Evolutionary conservation across 2,797 vertebrate genomes (phyloP).

Genomic region (Coregonus suidteri): DNA sequence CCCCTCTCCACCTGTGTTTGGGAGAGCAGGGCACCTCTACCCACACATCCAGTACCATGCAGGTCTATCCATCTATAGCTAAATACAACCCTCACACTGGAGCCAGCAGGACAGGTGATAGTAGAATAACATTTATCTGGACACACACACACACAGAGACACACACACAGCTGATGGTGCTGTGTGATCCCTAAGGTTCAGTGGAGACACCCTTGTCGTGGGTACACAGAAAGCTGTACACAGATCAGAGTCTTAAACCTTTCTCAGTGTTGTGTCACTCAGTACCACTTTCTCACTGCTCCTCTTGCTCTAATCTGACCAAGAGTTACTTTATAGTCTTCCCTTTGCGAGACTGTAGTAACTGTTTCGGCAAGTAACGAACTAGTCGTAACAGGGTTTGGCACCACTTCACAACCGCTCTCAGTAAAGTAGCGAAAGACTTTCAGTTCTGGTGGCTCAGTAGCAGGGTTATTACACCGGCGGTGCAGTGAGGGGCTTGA

Average conservation of each 20-base stretch:
- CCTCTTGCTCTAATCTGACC: slow-evolving; percentile 60
- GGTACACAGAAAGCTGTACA: slow-evolving; percentile 69
- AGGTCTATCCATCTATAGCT: slow-evolving; percentile 34
- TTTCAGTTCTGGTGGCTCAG: too few species aligned
- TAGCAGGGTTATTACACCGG: slow-evolving; percentile 13
- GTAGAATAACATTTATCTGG: slow-evolving; percentile 13
- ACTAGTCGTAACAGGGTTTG: too few species aligned
- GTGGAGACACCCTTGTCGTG: slow-evolving; percentile 67
- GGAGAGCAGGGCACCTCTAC: slow-evolving; percentile 1
- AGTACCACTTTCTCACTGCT: too few species aligned
- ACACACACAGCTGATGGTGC: slow-evolving; percentile 23
- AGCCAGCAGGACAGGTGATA: slow-evolving; percentile 46
- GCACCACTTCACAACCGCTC: too few species aligned
- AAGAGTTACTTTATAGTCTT: neutral
- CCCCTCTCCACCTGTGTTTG: slow-evolving; percentile 29
- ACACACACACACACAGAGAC: slow-evolving; percentile 11
- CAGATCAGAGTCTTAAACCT: too few species aligned
- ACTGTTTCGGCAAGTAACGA: too few species aligned
- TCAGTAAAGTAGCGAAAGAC: too few species aligned
- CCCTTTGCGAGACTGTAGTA: neutral
- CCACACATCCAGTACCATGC: neutral
- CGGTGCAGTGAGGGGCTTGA: too few species aligned
- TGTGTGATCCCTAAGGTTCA: slow-evolving; percentile 45
- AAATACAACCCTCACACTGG: slow-evolving; percentile 13
- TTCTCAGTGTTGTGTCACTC: slow-evolving; percentile 59